A percentile compares a stretch with the other conserved stretches of the same genome.
phyloP scores from a whole-genome alignment of 2,888 invertebrate species.

The Drosophila tanythrix region DNA sequence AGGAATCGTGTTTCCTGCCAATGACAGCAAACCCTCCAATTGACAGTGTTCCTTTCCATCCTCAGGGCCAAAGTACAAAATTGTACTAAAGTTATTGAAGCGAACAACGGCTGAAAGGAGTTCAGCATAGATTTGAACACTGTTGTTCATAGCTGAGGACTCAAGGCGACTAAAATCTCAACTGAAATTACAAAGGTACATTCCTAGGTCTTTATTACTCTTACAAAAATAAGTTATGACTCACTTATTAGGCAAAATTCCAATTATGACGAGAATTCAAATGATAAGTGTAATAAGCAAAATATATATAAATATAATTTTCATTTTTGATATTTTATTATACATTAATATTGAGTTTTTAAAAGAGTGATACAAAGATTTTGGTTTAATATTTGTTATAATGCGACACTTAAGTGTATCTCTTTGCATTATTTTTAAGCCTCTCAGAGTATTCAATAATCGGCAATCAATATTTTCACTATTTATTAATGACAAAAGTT shows the following conservation, averaged over 20 bases:
- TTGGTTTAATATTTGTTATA: not conserved
- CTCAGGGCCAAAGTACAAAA: constrained; percentile 57
- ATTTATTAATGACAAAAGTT: constrained; percentile 18
- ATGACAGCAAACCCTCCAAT: constrained; percentile 17
- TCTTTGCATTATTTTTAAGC: not conserved
- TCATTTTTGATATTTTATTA: no score
- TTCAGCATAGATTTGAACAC: constrained; percentile 25
- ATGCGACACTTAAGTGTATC: not conserved
- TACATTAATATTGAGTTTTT: not conserved
- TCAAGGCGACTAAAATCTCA: constrained; percentile 7
- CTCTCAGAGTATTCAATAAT: constrained; percentile 12
- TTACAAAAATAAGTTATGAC: not conserved
- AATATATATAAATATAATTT: not conserved
- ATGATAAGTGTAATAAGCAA: not conserved
- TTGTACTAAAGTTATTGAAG: constrained; percentile 30
- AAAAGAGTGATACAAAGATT: not conserved
- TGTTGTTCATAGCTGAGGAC: constrained; percentile 37
- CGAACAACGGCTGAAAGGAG: constrained; percentile 27
- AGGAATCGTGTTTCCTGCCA: constrained; percentile 33
- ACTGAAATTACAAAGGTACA: not conserved
- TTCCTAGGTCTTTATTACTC: not conserved
- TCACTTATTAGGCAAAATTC: no score
- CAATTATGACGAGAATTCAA: not conserved
- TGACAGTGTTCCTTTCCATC: constrained; percentile 30
- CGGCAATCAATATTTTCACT: not conserved